Evolutionary conservation across 2,113 vertebrate species (phyloP).

Genomic region (Phycodurus eques): DNA sequence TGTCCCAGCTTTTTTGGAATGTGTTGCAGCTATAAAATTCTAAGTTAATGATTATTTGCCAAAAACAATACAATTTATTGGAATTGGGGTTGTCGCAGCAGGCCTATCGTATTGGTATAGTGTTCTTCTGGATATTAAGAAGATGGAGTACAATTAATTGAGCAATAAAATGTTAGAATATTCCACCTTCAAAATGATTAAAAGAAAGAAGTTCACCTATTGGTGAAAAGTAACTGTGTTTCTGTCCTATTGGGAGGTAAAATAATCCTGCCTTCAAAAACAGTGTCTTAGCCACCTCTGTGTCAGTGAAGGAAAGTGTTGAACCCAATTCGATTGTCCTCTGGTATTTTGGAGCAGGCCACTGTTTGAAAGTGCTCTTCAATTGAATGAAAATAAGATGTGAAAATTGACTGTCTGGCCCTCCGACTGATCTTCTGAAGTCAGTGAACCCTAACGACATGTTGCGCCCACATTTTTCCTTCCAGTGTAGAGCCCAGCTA

Average conservation of each 20-base stretch:
- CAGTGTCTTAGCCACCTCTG: constrained; percentile 16
- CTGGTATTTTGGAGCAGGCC: constrained; percentile 9
- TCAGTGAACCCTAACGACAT: constrained; percentile 44
- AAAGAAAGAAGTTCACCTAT: too few relatives aligned
- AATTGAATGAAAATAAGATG: constrained; percentile 22
- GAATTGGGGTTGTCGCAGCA: too few relatives aligned
- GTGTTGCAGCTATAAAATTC: too few relatives aligned
- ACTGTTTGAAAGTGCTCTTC: constrained; percentile 7
- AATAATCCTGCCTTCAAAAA: constrained; percentile 26
- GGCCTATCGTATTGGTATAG: too few relatives aligned
- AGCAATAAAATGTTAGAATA: too few relatives aligned
- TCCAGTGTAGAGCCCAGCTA: constrained; percentile 50
- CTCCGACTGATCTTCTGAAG: constrained; percentile 2
- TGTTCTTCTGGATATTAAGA: too few relatives aligned
- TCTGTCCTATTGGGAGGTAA: constrained; percentile 3
- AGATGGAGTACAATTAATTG: too few relatives aligned
- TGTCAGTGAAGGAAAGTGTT: constrained; percentile 13
- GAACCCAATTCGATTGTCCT: constrained; percentile 19
- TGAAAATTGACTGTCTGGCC: constrained; percentile 16
- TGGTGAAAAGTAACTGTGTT: not conserved
- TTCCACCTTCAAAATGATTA: not conserved
- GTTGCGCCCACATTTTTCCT: constrained; percentile 68
- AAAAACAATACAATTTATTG: too few relatives aligned
- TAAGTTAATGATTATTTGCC: too few relatives aligned
- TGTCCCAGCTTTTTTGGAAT: too few relatives aligned